Evolutionary conservation across 2,797 vertebrate genomes (phyloP), one percentile per base, ranked within the genome.

Genomic region (Pipistrellus kuhlii): DNA sequence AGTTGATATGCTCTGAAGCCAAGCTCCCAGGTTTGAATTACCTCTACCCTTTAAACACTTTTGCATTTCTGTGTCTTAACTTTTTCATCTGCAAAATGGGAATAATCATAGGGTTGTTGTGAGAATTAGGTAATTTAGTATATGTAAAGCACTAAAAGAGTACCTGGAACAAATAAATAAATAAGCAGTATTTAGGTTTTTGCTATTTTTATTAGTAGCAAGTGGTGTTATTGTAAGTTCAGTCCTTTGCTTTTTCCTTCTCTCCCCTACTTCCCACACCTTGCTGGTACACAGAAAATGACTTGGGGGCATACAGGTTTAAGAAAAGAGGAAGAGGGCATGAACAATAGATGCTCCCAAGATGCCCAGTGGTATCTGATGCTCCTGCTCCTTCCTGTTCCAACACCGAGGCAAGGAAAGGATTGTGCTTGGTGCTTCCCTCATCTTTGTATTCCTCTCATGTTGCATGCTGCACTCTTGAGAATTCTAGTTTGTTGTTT

Each of bases 31-130:
- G 18, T 83, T 23, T 82, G 77, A 85, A 76, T 53, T 32, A 51
- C 23, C 8, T 84, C 12, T 66, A 7, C 13, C 55, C 21, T 77
- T 81, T 44, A 59, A 57, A 88, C 6, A 8, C 30, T 51, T 82
- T 55, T 41, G 32, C 38, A 30, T 46, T 93, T 75, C 10, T 41
- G 3, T 38, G 25, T 14, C n/a, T 88, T 64, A 57, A 10, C 21
- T 32, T 92, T 57, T 32, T 89, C 48, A 59, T 81, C 35, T 87
- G 66, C 20, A 75, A 76, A 82, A 86, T 69, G 72, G 55, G 51
- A 77, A 76, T 41, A 62, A 62, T 32, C 11, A 30, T 6, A 46
- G 23, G 10, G 38, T 5, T 78, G 10, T 68, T 66, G 48, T 81
- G 48, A 82, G 44, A 85, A 46, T n/a, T 46, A 46, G 77, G 35